phyloP scores from a whole-genome alignment of 2,888 invertebrate species.

The Andrena bicolor region DNA sequence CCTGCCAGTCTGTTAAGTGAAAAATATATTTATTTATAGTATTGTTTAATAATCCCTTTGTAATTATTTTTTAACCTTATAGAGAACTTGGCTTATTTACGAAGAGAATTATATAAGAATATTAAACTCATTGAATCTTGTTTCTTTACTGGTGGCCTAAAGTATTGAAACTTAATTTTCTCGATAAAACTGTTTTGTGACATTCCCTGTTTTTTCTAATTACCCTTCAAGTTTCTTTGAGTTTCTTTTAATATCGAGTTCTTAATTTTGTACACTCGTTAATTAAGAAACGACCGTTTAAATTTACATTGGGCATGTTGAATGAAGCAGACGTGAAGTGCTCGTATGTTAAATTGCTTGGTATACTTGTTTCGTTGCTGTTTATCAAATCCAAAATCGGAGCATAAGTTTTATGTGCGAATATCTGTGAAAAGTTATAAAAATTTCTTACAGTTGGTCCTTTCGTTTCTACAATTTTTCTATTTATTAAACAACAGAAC shows the following conservation, averaged over 20 bases:
- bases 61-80: no score
- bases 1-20: conserved; percentile 85
- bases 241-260: not conserved
- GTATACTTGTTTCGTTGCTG: conserved; percentile 45
- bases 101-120: no score
- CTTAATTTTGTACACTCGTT: not conserved
- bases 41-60: not conserved
- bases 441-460: not conserved
- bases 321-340: conserved; percentile 65
- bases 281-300: not conserved
- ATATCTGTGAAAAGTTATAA: conserved; percentile 64
- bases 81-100: no score
- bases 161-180: no score
- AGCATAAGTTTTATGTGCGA: conserved; percentile 73
- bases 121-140: no score
- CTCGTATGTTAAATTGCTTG: conserved; percentile 66
- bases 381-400: conserved; percentile 57
- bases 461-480: not conserved
- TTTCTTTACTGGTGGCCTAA: no score
- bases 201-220: not conserved
- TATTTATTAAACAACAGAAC: not conserved
- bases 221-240: not conserved
- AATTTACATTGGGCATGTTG: conserved; percentile 73
- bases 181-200: not conserved
- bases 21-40: no score